These are phyloP conservation scores for Caerostris extrusa DNA, from an alignment of 1,140 invertebrate genomes.

Conservation along the genomic window DNA sequence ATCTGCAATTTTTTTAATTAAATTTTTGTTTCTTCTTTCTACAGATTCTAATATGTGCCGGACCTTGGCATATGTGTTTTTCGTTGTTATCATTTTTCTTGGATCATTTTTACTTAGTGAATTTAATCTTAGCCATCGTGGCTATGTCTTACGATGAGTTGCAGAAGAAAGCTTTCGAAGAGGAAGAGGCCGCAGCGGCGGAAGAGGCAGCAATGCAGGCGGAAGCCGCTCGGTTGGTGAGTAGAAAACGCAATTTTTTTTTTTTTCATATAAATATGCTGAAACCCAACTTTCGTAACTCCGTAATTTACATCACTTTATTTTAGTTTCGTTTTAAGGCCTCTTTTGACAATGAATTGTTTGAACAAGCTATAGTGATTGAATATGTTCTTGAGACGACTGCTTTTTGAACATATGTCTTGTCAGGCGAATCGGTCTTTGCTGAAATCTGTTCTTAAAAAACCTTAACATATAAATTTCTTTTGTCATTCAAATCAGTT, in stretches of 20 bases:
- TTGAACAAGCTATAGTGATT: too few species aligned
- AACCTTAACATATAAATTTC: too few species aligned
- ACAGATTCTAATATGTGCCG: slow-evolving; percentile 94
- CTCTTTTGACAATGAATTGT: too few species aligned
- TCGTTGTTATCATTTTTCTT: slow-evolving; percentile 98
- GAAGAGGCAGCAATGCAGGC: slow-evolving; percentile 83
- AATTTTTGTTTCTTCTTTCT: slow-evolving; percentile 78
- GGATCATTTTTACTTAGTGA: slow-evolving; percentile 99
- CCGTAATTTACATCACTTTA: too few species aligned
- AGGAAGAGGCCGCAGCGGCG: slow-evolving; percentile 86
- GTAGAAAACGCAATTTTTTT: not conserved
- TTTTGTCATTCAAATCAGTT: too few species aligned
- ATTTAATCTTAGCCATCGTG: slow-evolving; percentile 99
- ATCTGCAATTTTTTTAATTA: not conserved
- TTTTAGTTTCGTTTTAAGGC: too few species aligned
- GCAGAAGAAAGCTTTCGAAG: slow-evolving; percentile 98
- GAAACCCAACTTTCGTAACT: not conserved
- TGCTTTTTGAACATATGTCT: too few species aligned
- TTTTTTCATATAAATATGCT: not conserved
- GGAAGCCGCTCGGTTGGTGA: slow-evolving; percentile 81
- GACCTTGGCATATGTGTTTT: slow-evolving; percentile 99
- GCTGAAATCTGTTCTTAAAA: too few species aligned
- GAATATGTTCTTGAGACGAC: not conserved
- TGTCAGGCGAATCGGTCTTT: too few species aligned
- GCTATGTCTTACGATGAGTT: slow-evolving; percentile 99